phyloP scores from a whole-genome alignment of 2,797 vertebrate genomes.

The Sylvia borin region DNA sequence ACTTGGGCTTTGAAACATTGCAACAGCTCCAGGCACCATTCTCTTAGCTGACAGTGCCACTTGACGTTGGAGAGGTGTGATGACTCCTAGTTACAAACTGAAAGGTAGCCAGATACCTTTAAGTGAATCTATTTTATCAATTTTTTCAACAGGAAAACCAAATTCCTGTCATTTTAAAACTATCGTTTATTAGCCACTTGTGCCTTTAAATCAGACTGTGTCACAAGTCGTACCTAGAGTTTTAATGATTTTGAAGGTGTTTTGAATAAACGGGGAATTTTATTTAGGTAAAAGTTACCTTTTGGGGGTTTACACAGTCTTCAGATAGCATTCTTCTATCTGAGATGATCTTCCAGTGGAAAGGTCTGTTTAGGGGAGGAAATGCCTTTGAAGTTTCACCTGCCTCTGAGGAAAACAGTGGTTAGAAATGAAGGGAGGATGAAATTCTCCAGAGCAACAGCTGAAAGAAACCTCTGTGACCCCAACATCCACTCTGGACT shows the following conservation, averaged over 20 bases:
- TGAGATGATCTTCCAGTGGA: background rate
- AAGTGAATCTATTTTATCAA: background rate
- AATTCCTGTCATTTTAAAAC: background rate
- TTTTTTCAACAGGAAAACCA: background rate
- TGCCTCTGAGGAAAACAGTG: background rate
- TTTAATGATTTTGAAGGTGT: background rate
- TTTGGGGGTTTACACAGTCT: background rate
- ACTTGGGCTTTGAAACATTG: background rate
- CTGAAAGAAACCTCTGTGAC: background rate
- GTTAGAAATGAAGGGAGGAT: background rate
- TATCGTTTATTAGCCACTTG: background rate
- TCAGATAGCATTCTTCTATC: background rate
- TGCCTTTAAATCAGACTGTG: background rate
- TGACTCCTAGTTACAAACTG: background rate
- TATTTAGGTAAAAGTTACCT: background rate
- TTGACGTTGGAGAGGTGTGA: fast-evolving
- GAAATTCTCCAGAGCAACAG: background rate
- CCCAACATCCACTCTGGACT: background rate
- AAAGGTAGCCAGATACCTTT: background rate
- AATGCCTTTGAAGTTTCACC: background rate
- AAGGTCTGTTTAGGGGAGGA: background rate
- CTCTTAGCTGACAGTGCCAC: background rate
- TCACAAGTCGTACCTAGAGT: background rate
- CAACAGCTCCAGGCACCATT: background rate
- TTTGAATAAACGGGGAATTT: background rate